phyloP scores from a whole-genome alignment of 37 sponge, comb jelly and placozoan species.

The Petrosia ficiformis region DNA sequence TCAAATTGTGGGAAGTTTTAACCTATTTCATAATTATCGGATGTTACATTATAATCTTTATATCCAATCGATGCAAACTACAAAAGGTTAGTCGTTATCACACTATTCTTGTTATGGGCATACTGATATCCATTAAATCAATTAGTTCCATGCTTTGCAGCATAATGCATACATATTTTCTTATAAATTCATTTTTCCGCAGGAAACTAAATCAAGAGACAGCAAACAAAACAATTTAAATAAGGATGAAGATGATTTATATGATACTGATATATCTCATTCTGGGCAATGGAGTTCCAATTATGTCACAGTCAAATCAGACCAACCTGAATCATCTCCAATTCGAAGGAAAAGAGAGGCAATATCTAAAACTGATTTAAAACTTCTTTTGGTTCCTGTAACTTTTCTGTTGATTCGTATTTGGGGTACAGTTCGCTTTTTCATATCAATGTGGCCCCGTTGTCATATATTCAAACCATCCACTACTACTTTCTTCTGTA shows the following conservation, averaged over 20 bases:
- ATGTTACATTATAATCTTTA: background rate
- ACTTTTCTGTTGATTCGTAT: constrained; percentile 13
- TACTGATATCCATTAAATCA: too few species aligned
- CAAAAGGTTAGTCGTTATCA: background rate
- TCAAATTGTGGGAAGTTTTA: constrained; percentile 64
- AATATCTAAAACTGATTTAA: constrained; percentile 7
- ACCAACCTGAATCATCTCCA: too few species aligned
- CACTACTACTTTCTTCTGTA: background rate
- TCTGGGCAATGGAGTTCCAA: too few species aligned
- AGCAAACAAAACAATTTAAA: too few species aligned
- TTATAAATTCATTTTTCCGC: too few species aligned
- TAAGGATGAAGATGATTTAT: too few species aligned
- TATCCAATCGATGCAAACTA: background rate
- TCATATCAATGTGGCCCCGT: background rate
- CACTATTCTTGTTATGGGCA: too few species aligned
- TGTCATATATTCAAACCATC: background rate
- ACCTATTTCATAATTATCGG: constrained; percentile 27
- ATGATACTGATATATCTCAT: too few species aligned
- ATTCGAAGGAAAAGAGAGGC: background rate
- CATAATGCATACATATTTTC: too few species aligned
- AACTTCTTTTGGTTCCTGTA: constrained; percentile 7
- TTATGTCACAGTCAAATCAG: too few species aligned
- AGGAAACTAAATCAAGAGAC: too few species aligned
- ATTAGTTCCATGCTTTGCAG: too few species aligned
- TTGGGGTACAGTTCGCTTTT: constrained; percentile 25